These are phyloP conservation scores for Apostichopus parvimensis DNA, from an alignment of 35 echinoderm and acorn worm species.

Conservation along the genomic window DNA sequence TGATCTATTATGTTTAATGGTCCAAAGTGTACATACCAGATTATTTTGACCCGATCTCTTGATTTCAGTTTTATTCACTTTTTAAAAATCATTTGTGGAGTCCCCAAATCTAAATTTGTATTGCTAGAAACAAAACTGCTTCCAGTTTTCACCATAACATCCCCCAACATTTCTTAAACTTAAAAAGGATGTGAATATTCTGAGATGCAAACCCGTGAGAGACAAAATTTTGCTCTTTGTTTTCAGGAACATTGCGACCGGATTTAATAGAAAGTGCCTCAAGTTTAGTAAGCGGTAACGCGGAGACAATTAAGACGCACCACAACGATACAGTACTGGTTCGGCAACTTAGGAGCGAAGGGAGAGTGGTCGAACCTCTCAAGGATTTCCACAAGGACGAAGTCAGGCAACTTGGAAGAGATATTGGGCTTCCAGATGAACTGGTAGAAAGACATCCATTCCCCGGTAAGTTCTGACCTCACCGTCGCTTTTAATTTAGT, in stretches of 20 bases:
- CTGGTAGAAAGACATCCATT: constrained; percentile 95
- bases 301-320: constrained; percentile 95
- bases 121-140: no score
- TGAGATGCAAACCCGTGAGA: no score
- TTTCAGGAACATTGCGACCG: constrained; percentile 86
- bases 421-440: constrained; percentile 86
- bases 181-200: not conserved
- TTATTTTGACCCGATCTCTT: no score
- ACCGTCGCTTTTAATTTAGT: no score
- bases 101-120: no score
- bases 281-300: constrained; percentile 76
- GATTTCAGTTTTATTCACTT: no score
- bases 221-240: not conserved
- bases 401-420: constrained; percentile 73
- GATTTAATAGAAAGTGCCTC: constrained; percentile 98
- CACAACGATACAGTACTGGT: constrained; percentile 91
- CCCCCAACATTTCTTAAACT: no score
- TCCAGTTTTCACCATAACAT: no score
- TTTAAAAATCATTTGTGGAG: no score
- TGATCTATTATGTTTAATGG: no score
- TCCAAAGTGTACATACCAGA: no score
- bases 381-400: constrained; percentile 97
- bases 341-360: constrained; percentile 73
- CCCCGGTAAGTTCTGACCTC: constrained; percentile 60
- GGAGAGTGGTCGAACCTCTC: constrained; percentile 90